Evolutionary conservation across 2,113 vertebrate genomes (phyloP), one percentile per base, ranked within the genome.

Genomic region (Pituophis catenifer): DNA sequence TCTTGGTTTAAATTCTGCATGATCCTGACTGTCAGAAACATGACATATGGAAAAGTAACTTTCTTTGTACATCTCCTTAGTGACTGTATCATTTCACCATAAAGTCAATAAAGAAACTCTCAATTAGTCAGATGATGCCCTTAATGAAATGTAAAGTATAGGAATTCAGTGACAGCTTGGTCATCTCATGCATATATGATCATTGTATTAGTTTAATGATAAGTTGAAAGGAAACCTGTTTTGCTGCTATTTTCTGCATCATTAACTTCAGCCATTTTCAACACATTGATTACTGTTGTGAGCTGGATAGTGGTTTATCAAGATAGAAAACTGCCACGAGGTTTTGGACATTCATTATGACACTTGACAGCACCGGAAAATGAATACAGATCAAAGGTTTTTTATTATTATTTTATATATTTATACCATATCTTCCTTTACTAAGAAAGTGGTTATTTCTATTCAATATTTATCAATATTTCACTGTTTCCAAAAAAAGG

Each of bases 101-200:
- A 91, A 94, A 95, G 24, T 89, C 48, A 89, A 15, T 89, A 89
- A 44, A 85, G 94, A 91, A 93, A 58, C 96, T 96, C 94, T 95
- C 88, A 86, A 38, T 96, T 59, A 88, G 38, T 93, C 94, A 94
- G 93, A 93, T 95, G 86, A 91, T 55, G 92, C 44, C 89, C 90
- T 55, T 89, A 91, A 58, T 94, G 58, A 57, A 92, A 94, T 58
- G 65, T 75, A 21, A 87, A 91, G 95, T 93, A 91, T 24, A 93
- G 3, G n/a, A 95, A 94, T 33, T 89, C 81, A 88, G 91, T 95
- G 96, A 94, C 93, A 94, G 13, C 58, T 96, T 94, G 0, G 4
- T 90, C 94, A 93, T 93, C 95, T 94, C 92, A 94, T 50, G 33
- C 87, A 89, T 55, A 58, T 10, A 85, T 97, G 93, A 97, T 95